These are phyloP conservation scores for Lycophotia porphyrea DNA, from an alignment of 2,888 invertebrate species.

Conservation along the genomic window DNA sequence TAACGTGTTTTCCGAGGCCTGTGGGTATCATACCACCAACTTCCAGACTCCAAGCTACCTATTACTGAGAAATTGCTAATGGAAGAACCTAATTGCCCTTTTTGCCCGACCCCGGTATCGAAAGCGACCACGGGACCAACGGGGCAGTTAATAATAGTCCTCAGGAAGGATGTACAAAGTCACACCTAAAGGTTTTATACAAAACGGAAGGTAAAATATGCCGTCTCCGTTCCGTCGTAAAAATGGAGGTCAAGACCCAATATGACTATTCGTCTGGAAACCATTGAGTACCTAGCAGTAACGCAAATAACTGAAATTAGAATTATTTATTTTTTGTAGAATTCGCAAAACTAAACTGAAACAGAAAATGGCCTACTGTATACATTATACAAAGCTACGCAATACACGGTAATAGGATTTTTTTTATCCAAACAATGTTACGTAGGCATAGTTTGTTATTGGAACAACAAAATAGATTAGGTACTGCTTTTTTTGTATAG, in stretches of 20 bases:
- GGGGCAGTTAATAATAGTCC: too few relatives aligned
- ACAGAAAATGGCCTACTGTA: conserved; percentile 16
- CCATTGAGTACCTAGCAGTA: too few relatives aligned
- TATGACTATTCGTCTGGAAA: neutral
- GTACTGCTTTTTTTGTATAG: neutral
- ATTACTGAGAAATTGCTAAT: too few relatives aligned
- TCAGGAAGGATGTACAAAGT: neutral
- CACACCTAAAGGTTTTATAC: neutral
- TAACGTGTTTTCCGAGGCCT: neutral
- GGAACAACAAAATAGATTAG: conserved; percentile 24
- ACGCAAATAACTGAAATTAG: neutral
- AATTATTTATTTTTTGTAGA: neutral
- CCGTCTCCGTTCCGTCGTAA: too few relatives aligned
- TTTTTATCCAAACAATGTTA: conserved; percentile 19
- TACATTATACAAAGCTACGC: conserved; percentile 15
- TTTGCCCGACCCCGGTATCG: too few relatives aligned
- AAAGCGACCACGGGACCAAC: too few relatives aligned
- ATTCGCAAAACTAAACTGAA: conserved; percentile 20
- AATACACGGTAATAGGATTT: conserved; percentile 30
- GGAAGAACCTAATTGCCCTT: too few relatives aligned
- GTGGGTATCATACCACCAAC: neutral
- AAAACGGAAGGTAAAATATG: too few relatives aligned
- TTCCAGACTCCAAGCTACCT: neutral
- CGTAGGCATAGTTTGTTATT: conserved; percentile 27
- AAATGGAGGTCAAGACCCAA: neutral